Base-by-base conservation (phyloP, 2,113 vertebrate genomes). In the Danionella cerebrum region DNA sequence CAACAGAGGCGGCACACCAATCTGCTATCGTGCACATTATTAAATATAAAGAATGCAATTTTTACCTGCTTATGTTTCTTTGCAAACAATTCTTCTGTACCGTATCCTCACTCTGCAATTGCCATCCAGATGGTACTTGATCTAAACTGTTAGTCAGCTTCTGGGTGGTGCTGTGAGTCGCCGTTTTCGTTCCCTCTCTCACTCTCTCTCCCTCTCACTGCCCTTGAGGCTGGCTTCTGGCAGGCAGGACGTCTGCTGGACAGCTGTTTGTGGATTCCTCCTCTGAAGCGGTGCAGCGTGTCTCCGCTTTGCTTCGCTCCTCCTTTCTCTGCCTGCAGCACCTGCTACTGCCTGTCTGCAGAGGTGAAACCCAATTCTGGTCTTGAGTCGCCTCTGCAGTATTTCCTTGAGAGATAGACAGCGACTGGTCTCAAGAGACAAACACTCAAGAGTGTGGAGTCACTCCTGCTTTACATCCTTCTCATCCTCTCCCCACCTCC, bases 211-310 rank as follows among this genome's bases (percentile, higher is more conserved):
- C 41, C 48, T 41, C 41, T 54, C 29, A 25, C 31, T 44, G 67
- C 57, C 54, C 70, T 67, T 65, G 48, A 64, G 67, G 38, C 50
- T 77, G 35, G 27, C 50, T 65, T 58, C 42, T 82, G 77, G 78
- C 57, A 75, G 77, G 77, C 81, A 80, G 77, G 82, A 85, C 38
- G 84, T 86, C 84, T 86, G 84, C 82, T 58, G 78, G 82, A 88
- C 87, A 89, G 87, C 86, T 88, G 87, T 86, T 87, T 86, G 67
- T 78, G 84, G 83, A 84, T 82, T 78, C 81, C 83, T 81, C 80
- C 51, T 80, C 69, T 78, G 67, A 79, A 80, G 77, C 74, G 36
- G 69, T 84, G 84, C 83, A 41, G 62, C 24, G 80, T 83, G 85
- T 83, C 84, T 84, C 76, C 77, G 35, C 67, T 73, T 60, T 44